Evolutionary conservation across 1,140 invertebrate species (phyloP), one percentile per base, ranked within the genome.

Genomic region (Pissodes strobi): DNA sequence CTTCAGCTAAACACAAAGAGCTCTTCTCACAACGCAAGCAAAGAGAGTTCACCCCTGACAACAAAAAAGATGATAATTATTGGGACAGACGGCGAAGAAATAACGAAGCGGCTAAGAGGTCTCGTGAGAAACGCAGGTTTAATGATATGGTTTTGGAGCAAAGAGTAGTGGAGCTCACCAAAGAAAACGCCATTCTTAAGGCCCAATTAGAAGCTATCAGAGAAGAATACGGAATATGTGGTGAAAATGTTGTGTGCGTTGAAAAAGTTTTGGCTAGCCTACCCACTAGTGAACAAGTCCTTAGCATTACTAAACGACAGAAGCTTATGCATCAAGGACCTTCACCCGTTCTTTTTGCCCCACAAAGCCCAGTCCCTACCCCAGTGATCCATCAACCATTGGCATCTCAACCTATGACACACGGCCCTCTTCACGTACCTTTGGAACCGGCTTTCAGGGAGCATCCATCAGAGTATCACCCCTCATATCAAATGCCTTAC

Each of bases 101-200:
- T 80, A 99, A 99, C 79, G 95, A 98, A 78, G 95, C 96, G 0
- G 96, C 81, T 91, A 98, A 80, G 93, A 81, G 95, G 3, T 97
- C 94, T 1, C 84, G 96, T 0, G 95, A 98, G 78, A 98, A 98
- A 81, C 84, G 96, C 13, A 86, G 96, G 9, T 90, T 96, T 80
- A 97, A 98, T 76, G 96, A 99, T 78, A 95, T 98, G 92, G 93
- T 97, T 0, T 81, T 98, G 8, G 95, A 98, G 76, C 92, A 94
- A 69, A 83, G 94, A 25, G 95, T 99, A 12, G 87, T 95, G 49
- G 94, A 97, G 76, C 81, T 98, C 3, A 95, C 92, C 68, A 94
- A 95, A 77, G 95, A 98, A 77, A 99, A 98, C 75, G 90, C 94
- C 73, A 87, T 95, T 10, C 82, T 99, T 0, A 91, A 94, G 78